Percentiles rank a stretch among this genome's conserved stretches.
phyloP scores from a whole-genome alignment of 1,140 invertebrate genomes.

The Neodiprion fabricii region DNA sequence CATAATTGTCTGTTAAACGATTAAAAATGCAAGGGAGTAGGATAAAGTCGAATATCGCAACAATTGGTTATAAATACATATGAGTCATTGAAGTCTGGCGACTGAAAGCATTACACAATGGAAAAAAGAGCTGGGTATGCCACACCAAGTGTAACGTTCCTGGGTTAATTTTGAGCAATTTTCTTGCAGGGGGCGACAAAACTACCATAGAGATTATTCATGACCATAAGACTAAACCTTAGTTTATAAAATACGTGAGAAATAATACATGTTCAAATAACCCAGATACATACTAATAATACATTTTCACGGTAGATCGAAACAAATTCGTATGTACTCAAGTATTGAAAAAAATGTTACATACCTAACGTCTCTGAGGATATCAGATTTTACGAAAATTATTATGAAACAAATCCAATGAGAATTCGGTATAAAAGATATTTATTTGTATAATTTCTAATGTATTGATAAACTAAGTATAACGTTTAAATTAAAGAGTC shows the following conservation, averaged over 20 bases:
- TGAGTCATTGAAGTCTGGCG: too few relatives aligned
- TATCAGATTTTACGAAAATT: not conserved
- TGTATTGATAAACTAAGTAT: not conserved
- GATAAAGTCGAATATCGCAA: too few relatives aligned
- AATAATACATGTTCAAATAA: conserved; percentile 18
- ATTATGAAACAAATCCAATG: not conserved
- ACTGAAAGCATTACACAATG: too few relatives aligned
- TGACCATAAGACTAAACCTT: conserved; percentile 37
- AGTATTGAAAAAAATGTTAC: too few relatives aligned
- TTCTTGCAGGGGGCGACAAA: conserved; percentile 27
- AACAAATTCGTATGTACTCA: not conserved
- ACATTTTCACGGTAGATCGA: not conserved
- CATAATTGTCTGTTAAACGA: too few relatives aligned
- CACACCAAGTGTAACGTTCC: too few relatives aligned
- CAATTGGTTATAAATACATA: too few relatives aligned
- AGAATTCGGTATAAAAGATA: not conserved
- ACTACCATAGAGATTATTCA: conserved; percentile 40
- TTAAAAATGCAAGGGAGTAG: too few relatives aligned
- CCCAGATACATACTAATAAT: conserved; percentile 24
- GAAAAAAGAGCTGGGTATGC: too few relatives aligned
- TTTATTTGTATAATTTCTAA: conserved; percentile 4
- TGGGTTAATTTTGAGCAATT: not conserved
- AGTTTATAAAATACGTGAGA: conserved; percentile 41
- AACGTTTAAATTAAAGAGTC: conserved; percentile 34
- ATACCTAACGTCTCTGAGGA: too few relatives aligned